phyloP scores from a whole-genome alignment of 2,888 invertebrate species.

The Eupithecia vulgata region DNA sequence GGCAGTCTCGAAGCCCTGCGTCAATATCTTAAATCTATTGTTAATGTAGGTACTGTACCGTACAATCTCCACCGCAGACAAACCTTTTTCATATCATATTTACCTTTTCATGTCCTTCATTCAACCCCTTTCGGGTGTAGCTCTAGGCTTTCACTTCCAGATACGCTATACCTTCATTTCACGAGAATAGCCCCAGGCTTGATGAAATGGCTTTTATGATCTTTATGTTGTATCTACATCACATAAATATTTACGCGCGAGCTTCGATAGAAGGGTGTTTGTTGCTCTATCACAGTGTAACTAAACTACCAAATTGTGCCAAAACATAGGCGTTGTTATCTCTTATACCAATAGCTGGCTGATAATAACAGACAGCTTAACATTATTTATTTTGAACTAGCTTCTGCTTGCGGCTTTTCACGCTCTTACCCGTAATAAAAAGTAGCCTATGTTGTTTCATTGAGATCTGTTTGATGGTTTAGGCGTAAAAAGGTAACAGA shows the following conservation, averaged over 20 bases:
- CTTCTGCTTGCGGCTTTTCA: too few species aligned
- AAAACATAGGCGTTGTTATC: not conserved
- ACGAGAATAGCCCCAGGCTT: conserved; percentile 5
- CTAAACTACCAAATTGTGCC: conserved; percentile 3
- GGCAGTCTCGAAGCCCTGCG: conserved; percentile 62
- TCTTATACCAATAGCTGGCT: not conserved
- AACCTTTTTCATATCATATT: conserved; percentile 9
- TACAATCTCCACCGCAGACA: conserved; percentile 28
- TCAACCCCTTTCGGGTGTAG: not conserved
- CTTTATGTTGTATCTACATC: conserved; percentile 5
- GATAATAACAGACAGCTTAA: conserved; percentile 1
- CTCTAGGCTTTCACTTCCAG: conserved; percentile 4
- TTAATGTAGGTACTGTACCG: conserved; percentile 34
- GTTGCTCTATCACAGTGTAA: conserved; percentile 8
- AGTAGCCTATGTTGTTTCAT: too few species aligned
- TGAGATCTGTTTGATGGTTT: too few species aligned
- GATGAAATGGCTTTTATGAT: conserved; percentile 11
- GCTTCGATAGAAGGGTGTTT: not conserved
- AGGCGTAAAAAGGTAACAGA: too few species aligned
- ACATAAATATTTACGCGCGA: conserved; percentile 10
- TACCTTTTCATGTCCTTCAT: conserved; percentile 12
- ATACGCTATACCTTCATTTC: conserved; percentile 10
- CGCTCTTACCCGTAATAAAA: too few species aligned
- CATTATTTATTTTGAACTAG: not conserved
- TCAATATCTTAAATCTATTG: conserved; percentile 73